Evolutionary conservation across 2,113 vertebrate species (phyloP).

Genomic region (Laticauda laticaudata): DNA sequence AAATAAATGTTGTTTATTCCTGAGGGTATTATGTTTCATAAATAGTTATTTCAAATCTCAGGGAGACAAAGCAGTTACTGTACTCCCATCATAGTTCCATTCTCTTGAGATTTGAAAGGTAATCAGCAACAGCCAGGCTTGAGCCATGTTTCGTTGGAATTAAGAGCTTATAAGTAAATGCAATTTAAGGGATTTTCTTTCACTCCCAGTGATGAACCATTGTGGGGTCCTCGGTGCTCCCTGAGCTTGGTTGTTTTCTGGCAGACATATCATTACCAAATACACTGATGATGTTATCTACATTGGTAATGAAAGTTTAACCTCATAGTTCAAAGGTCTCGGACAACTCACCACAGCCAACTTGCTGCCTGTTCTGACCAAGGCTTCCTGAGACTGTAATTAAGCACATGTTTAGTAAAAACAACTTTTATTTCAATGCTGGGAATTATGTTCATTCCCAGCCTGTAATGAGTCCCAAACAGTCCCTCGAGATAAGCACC

Average conservation of each 20-base stretch:
- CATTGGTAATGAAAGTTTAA: not conserved
- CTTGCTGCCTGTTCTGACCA: too few species aligned
- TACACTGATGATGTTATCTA: not conserved
- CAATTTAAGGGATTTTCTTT: not conserved
- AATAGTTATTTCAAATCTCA: slow-evolving; percentile 22
- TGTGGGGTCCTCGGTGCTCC: not conserved
- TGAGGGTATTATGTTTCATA: slow-evolving; percentile 35
- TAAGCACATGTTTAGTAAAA: too few species aligned
- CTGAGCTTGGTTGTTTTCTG: not conserved
- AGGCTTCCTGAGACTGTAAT: too few species aligned
- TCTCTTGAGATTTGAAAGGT: not conserved
- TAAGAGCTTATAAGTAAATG: not conserved
- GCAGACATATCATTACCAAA: not conserved
- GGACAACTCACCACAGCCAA: too few species aligned
- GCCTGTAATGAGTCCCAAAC: too few species aligned
- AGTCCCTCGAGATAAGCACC: too few species aligned
- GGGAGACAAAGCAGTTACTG: slow-evolving; percentile 26
- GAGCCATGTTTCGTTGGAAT: not conserved
- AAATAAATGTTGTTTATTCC: slow-evolving; percentile 37
- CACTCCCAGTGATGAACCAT: not conserved
- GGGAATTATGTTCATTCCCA: too few species aligned
- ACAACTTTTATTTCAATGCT: too few species aligned
- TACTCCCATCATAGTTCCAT: not conserved
- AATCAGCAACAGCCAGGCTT: not conserved
- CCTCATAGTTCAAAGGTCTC: not conserved